Evolutionary conservation across 2,113 vertebrate genomes (phyloP).

Genomic region (Ictidomys tridecemlineatus): DNA sequence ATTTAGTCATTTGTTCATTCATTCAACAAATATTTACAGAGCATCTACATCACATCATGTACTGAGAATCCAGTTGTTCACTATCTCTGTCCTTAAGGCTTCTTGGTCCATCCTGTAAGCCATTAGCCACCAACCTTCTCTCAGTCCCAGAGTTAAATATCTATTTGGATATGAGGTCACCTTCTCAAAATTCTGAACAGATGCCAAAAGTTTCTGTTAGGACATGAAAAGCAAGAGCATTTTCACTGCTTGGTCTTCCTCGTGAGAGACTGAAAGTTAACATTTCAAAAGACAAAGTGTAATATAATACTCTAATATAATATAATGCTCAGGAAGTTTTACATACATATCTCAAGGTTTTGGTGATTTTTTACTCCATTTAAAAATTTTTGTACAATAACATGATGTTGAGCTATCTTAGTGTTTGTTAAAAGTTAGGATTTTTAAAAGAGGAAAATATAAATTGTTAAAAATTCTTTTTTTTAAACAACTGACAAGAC

Average conservation of each 20-base stretch:
- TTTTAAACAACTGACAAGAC: neutral
- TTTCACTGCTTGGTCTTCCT: neutral
- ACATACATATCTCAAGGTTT: neutral
- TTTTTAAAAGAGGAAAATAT: neutral
- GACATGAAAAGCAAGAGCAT: neutral
- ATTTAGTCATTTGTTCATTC: neutral
- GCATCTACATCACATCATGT: neutral
- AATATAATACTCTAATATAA: neutral
- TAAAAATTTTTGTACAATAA: neutral
- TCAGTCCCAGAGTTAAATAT: neutral
- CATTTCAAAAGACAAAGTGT: neutral
- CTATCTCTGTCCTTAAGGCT: neutral
- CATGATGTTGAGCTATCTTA: neutral
- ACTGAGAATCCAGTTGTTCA: neutral
- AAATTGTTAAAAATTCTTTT: neutral
- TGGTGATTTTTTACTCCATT: neutral
- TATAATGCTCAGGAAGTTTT: neutral
- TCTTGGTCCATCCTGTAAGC: neutral
- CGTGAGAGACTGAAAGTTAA: neutral
- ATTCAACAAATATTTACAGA: neutral
- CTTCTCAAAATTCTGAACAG: constrained; percentile 24
- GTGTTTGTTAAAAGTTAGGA: neutral
- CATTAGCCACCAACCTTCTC: neutral
- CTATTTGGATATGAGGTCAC: neutral
- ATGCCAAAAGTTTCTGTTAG: neutral